Evolutionary conservation across 2,113 vertebrate species (phyloP).

Genomic region (Cyprinodon brontotheroides): DNA sequence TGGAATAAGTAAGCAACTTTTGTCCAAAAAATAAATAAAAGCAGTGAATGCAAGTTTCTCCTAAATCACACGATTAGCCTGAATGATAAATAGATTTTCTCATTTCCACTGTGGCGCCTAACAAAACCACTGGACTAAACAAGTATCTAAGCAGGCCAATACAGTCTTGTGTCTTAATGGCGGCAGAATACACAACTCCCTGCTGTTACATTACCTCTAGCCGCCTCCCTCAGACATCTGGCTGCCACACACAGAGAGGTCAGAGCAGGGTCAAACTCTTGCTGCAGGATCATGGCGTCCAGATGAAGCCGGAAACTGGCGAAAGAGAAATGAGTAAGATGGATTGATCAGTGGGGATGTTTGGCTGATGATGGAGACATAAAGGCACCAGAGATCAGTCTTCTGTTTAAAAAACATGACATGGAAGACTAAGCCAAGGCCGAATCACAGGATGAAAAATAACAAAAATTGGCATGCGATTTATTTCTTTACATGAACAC

Average conservation of each 20-base stretch:
- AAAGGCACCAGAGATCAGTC: constrained; percentile 53
- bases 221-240: constrained; percentile 82
- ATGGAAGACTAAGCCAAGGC: constrained; percentile 12
- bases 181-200: constrained; percentile 48
- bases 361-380: constrained; percentile 39
- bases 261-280: constrained; percentile 84
- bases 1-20: constrained; percentile 37
- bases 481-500: background rate
- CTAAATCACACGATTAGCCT: constrained; percentile 5
- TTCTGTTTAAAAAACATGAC: constrained; percentile 46
- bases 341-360: constrained; percentile 23
- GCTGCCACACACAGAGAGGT: constrained; percentile 84
- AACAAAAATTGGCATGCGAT: background rate
- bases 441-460: background rate
- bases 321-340: constrained; percentile 32
- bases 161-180: constrained; percentile 29
- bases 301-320: constrained; percentile 80
- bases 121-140: constrained; percentile 18
- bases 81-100: constrained; percentile 1
- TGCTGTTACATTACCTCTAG: constrained; percentile 79
- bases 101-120: constrained; percentile 8
- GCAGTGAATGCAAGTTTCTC: background rate
- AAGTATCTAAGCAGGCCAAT: constrained; percentile 21
- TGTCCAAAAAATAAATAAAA: background rate
- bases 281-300: constrained; percentile 83